Evolutionary conservation across 2,888 invertebrate species (phyloP).

Genomic region (Oxyscelio sp.): DNA sequence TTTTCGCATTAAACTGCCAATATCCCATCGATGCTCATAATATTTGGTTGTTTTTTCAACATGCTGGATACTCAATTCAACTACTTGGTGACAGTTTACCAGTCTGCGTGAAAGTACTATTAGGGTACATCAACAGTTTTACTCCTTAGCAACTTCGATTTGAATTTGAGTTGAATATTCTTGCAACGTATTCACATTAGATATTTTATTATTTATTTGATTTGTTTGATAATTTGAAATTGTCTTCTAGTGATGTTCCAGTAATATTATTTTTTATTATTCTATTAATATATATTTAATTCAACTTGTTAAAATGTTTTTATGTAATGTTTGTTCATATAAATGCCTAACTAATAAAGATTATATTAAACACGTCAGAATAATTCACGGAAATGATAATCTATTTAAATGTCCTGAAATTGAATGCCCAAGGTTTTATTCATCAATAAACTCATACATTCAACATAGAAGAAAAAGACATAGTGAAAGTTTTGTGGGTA

Average conservation of each 20-base stretch:
- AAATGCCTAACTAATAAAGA: constrained; percentile 26
- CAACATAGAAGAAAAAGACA: constrained; percentile 19
- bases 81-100: constrained; percentile 16
- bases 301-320: constrained; percentile 4
- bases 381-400: constrained; percentile 14
- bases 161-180: constrained; percentile 3
- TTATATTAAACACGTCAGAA: constrained; percentile 29
- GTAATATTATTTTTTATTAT: no score
- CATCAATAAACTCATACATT: constrained; percentile 21
- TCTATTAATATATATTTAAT: constrained; percentile 4
- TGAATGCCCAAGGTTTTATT: constrained; percentile 16
- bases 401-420: constrained; percentile 18
- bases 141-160: neutral
- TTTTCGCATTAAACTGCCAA: constrained; percentile 41
- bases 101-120: constrained; percentile 14
- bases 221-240: no score
- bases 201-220: constrained; percentile 16
- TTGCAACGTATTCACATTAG: no score
- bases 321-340: constrained; percentile 23
- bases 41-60: constrained; percentile 32
- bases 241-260: no score
- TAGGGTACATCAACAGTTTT: constrained; percentile 14
- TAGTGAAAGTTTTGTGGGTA: no score
- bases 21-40: constrained; percentile 25
- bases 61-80: constrained; percentile 26